phyloP scores from a whole-genome alignment of 2,113 vertebrate species.

The Copsychus sechellarum region DNA sequence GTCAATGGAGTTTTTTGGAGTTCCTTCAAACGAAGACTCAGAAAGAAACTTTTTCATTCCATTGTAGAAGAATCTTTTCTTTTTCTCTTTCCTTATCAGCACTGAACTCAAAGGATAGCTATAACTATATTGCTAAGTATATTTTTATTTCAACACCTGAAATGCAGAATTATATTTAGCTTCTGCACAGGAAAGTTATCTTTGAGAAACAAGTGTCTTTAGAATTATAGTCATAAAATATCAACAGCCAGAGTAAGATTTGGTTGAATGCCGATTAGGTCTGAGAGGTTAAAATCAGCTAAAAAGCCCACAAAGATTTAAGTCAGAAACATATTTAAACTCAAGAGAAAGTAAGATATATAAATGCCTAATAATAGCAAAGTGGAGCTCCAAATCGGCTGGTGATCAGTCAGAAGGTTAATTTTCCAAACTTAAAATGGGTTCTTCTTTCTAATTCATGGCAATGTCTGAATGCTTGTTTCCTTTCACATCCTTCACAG shows the following conservation, averaged over 20 bases:
- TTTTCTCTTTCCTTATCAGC: neutral
- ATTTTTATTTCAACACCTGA: neutral
- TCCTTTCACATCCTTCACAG: neutral
- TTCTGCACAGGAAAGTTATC: neutral
- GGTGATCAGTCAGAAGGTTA: neutral
- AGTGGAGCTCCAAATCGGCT: neutral
- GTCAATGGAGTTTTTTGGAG: neutral
- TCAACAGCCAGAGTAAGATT: neutral
- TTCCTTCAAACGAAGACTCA: neutral
- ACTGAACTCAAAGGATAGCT: neutral
- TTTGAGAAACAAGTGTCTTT: neutral
- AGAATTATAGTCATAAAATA: neutral
- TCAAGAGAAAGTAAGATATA: neutral
- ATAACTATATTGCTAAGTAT: neutral
- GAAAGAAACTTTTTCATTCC: neutral
- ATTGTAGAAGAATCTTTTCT: neutral
- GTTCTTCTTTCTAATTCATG: neutral
- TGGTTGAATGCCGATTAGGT: neutral
- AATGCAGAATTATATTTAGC: neutral
- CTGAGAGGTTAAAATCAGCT: neutral
- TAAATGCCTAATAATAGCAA: neutral
- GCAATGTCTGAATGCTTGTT: neutral
- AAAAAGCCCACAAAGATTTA: neutral
- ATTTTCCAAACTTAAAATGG: neutral
- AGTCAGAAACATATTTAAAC: neutral